A percentile compares a stretch with the other conserved stretches of the same genome.
phyloP scores from a whole-genome alignment of 2,797 vertebrate genomes.

The Manis pentadactyla region DNA sequence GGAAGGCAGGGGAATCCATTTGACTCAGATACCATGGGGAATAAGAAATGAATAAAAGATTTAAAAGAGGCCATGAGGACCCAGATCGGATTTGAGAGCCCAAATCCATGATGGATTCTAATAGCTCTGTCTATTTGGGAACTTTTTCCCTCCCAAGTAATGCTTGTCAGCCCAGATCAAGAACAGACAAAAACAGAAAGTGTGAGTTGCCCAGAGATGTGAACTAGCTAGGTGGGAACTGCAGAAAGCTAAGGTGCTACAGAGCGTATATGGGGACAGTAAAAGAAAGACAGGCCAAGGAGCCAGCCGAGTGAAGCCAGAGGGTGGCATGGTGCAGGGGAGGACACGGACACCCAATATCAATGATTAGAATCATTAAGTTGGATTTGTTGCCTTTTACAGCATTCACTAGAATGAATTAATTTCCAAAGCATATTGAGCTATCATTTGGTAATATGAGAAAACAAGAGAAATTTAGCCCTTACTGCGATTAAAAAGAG shows the following conservation, averaged over 20 bases:
- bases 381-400: neutral
- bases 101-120: neutral
- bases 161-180: neutral
- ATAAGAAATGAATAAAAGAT: neutral
- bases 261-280: neutral
- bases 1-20: neutral
- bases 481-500: neutral
- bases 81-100: neutral
- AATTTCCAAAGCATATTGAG: neutral
- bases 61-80: neutral
- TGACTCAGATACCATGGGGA: neutral
- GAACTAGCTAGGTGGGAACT: neutral
- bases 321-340: rapidly evolving
- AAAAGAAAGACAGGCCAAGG: neutral
- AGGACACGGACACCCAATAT: neutral
- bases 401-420: neutral
- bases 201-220: neutral
- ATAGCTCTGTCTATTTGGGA: neutral
- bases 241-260: neutral
- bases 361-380: neutral
- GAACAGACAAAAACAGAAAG: neutral
- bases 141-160: neutral
- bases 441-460: neutral
- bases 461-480: neutral
- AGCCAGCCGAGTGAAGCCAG: neutral